phyloP scores from a whole-genome alignment of 2,797 vertebrate species.

The Limnodromus scolopaceus region DNA sequence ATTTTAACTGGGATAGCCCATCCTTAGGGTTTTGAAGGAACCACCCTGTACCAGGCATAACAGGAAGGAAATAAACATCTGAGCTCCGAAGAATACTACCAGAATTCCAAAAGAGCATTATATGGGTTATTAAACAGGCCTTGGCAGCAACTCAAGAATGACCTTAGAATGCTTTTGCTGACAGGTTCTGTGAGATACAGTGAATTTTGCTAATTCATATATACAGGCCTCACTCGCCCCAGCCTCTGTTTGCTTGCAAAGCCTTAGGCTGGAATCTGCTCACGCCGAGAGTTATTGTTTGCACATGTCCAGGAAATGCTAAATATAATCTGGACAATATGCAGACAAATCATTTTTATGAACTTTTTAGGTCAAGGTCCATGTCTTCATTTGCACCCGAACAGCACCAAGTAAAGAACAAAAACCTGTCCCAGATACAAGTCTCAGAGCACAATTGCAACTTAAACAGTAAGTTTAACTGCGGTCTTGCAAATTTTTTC shows the following conservation, averaged over 20 bases:
- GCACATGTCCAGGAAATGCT: background rate
- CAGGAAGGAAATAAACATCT: background rate
- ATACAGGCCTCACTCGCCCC: background rate
- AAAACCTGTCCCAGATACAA: background rate
- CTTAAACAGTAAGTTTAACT: background rate
- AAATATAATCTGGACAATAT: conserved; percentile 10
- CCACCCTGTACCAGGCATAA: rapidly evolving
- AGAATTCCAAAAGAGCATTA: background rate
- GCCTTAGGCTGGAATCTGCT: conserved; percentile 21
- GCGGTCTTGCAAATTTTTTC: background rate
- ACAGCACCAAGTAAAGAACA: background rate
- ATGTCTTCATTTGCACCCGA: background rate
- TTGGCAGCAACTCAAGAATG: background rate
- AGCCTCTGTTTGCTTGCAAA: background rate
- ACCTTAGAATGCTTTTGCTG: background rate
- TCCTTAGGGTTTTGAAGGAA: background rate
- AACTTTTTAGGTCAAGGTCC: conserved; percentile 1
- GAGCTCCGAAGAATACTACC: background rate
- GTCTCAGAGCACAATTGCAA: background rate
- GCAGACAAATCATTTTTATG: background rate
- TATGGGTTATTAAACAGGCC: background rate
- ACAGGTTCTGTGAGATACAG: background rate
- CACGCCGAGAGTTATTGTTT: background rate
- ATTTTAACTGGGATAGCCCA: too few relatives aligned
- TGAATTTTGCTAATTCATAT: background rate